Base-by-base conservation (phyloP, 1,140 invertebrate genomes). In the Patella vulgata region DNA sequence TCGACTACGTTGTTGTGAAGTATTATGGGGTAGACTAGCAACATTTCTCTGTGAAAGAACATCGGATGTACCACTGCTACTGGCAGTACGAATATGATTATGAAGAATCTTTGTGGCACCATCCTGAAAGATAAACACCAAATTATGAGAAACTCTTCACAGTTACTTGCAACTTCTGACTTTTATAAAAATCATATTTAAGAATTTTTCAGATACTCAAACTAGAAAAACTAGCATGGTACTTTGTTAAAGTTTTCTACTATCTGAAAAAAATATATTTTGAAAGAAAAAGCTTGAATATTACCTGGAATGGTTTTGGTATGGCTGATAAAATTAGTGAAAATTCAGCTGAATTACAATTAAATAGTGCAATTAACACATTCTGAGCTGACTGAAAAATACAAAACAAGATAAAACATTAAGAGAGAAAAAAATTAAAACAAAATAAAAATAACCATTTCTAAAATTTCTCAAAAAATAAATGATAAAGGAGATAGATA, bases 281-380 rank as follows among this genome's bases (percentile, higher is more conserved):
- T 44, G 12, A 36, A 56, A 14, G 43, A 21, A 55, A 36, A 40
- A 58, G 1, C 6, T 14, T 40, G 27, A n/a, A 4, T 21, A 60
- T 56, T 71, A 82, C 82, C 82, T 91, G 90, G 80, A 91, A 93
- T 59, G 90, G 90, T 78, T 93, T 91, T 19, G 94, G 91, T 59
- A 98, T 85, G 59, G 90, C 90, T 40, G 91, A 89, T 68, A 97
- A 85, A 60, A 96, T 87, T 79, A 91, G 88, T 12, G 94, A 95
- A 62, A 93, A 90, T 82, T 94, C 91, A 2, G 93, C 89, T 42
- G 92, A 90, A 84, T 96, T 95, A 58, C 94, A 88, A 87, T 95
- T 94, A 82, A 96, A 97, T 27, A 97, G 86, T 5, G 91, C 90
- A 46, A 94, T 89, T 44, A 98, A 85, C 42, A 93, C 92, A 47